Evolutionary conservation across 2,113 vertebrate species (phyloP).

Genomic region (Verasper variegatus): DNA sequence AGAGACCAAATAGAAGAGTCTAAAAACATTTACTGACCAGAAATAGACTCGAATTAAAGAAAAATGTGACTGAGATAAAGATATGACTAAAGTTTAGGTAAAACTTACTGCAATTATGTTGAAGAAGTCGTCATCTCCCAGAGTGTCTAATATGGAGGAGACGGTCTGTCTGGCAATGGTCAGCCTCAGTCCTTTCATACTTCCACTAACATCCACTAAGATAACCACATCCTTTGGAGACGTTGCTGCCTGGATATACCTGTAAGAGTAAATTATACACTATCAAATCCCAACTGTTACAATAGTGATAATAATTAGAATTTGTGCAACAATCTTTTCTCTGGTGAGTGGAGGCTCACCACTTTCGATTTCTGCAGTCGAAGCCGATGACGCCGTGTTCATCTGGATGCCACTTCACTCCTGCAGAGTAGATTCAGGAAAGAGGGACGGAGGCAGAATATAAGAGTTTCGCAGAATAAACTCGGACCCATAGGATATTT

Average conservation of each 20-base stretch:
- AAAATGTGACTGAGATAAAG: too few species aligned
- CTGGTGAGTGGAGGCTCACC: slow-evolving; percentile 79
- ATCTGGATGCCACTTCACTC: slow-evolving; percentile 98
- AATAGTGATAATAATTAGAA: not conserved
- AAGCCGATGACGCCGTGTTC: slow-evolving; percentile 98
- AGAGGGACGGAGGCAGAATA: not conserved
- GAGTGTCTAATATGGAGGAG: slow-evolving; percentile 96
- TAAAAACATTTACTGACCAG: too few species aligned
- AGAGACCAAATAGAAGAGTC: not conserved
- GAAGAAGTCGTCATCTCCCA: slow-evolving; percentile 99
- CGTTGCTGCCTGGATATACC: slow-evolving; percentile 99
- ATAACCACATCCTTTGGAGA: slow-evolving; percentile 98
- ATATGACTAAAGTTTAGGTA: not conserved
- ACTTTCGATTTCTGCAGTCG: slow-evolving; percentile 98
- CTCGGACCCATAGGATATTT: not conserved
- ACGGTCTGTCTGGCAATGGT: slow-evolving; percentile 98
- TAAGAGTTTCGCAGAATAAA: not conserved
- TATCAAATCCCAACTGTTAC: not conserved
- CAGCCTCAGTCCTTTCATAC: slow-evolving; percentile 97
- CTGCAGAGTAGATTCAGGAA: slow-evolving; percentile 69
- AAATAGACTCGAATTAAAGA: too few species aligned
- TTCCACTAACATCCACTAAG: slow-evolving; percentile 96
- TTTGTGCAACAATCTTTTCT: not conserved
- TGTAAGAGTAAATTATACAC: slow-evolving; percentile 55
- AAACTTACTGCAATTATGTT: slow-evolving; percentile 94